Evolutionary conservation across 2,113 vertebrate species (phyloP).

Genomic region (Callaeas wilsoni): DNA sequence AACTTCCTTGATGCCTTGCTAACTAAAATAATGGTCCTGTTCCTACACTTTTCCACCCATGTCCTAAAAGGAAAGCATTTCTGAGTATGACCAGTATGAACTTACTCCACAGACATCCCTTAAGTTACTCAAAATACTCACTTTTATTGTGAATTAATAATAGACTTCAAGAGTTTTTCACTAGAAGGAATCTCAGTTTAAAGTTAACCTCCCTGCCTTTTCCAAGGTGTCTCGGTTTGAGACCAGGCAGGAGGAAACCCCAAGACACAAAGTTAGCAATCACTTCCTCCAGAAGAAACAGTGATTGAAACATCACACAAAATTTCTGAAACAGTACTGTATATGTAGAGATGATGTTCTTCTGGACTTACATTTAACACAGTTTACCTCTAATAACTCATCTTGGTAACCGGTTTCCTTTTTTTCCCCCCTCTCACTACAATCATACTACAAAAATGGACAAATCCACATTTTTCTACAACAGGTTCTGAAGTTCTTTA

Average conservation of each 20-base stretch:
- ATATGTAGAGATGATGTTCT: neutral
- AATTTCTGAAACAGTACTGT: neutral
- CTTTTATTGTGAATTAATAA: neutral
- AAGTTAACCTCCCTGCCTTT: neutral
- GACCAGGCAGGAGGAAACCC: no score
- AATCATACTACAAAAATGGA: neutral
- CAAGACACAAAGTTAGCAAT: neutral
- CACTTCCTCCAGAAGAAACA: neutral
- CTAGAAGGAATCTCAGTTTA: neutral
- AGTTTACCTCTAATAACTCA: neutral
- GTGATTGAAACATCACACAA: neutral
- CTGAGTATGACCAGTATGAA: neutral
- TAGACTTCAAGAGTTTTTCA: neutral
- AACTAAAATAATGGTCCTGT: neutral
- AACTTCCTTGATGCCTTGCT: neutral
- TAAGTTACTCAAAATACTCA: neutral
- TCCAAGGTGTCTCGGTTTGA: neutral
- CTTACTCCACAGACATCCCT: neutral
- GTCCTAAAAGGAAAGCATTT: neutral
- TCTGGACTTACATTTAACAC: neutral
- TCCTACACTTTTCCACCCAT: neutral
- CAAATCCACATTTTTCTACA: neutral
- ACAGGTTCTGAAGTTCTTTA: neutral
- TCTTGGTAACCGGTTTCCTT: neutral
- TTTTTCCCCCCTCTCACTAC: rapidly evolving